These are phyloP conservation scores for Bovichtus variegatus DNA, from an alignment of 2,797 vertebrate genomes.

Conservation along the genomic window DNA sequence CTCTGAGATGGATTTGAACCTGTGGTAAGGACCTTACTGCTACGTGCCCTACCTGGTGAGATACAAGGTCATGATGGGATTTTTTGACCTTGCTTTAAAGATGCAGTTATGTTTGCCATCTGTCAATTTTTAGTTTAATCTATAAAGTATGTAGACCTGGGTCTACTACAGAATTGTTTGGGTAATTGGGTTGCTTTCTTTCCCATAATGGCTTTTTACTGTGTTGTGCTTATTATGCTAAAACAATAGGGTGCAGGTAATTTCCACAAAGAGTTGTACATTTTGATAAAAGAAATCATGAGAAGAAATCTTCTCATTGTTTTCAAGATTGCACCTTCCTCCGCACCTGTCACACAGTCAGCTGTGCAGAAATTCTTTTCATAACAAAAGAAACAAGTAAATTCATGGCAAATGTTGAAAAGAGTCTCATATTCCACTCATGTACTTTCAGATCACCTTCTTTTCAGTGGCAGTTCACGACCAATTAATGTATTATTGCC, in stretches of 20 bases:
- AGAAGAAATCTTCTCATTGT: too few species aligned
- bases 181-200: neutral
- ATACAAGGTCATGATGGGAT: too few species aligned
- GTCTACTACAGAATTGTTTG: neutral
- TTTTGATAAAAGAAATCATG: neutral
- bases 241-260: neutral
- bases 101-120: neutral
- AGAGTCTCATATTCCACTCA: neutral
- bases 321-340: too few species aligned
- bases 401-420: neutral
- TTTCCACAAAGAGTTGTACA: neutral
- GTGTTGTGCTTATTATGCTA: neutral
- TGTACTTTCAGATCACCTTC: neutral
- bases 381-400: neutral
- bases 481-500: conserved; percentile 23
- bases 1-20: too few species aligned
- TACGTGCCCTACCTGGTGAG: too few species aligned
- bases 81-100: neutral
- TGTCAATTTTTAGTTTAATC: neutral
- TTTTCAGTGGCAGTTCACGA: conserved; percentile 3
- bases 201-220: neutral
- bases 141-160: neutral
- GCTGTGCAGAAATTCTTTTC: too few species aligned
- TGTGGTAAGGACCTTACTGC: too few species aligned
- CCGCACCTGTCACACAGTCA: too few species aligned